A percentile compares a stretch with the other conserved stretches of the same genome.
These are phyloP conservation scores for Calonectris borealis DNA, from an alignment of 2,113 vertebrate species.

Conservation along the genomic window DNA sequence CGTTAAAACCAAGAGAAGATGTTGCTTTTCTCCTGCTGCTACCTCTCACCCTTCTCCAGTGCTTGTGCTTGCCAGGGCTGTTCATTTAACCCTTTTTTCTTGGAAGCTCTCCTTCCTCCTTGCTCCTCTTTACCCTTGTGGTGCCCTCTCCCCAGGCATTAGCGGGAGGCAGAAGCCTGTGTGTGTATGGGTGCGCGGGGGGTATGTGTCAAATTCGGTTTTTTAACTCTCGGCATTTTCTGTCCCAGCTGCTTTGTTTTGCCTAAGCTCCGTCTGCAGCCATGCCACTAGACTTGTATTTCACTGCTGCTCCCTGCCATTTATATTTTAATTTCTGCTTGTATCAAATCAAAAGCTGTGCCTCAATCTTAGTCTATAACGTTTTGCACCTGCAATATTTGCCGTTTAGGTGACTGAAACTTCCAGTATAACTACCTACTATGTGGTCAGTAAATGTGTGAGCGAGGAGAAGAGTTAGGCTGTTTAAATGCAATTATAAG, in stretches of 20 bases:
- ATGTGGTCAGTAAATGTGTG: not conserved
- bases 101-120: not conserved
- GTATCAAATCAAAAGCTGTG: not conserved
- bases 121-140: not conserved
- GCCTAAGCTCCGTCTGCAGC: not conserved
- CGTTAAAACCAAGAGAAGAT: not conserved
- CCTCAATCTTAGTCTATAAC: accelerated
- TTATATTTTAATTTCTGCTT: not conserved
- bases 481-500: not conserved
- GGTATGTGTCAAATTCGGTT: accelerated
- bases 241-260: not conserved
- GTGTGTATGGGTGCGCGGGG: not conserved
- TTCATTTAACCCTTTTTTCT: not conserved
- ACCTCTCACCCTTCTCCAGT: not conserved
- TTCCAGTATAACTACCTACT: not conserved
- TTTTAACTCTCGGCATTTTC: not conserved
- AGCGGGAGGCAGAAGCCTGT: not conserved
- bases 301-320: not conserved
- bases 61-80: not conserved
- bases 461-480: not conserved
- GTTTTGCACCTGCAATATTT: not conserved
- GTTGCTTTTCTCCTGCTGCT: not conserved
- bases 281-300: not conserved
- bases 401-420: not conserved
- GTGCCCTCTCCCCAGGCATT: not conserved